Base-by-base conservation (phyloP, 2,113 vertebrate genomes). In the Theristicus caerulescens region DNA sequence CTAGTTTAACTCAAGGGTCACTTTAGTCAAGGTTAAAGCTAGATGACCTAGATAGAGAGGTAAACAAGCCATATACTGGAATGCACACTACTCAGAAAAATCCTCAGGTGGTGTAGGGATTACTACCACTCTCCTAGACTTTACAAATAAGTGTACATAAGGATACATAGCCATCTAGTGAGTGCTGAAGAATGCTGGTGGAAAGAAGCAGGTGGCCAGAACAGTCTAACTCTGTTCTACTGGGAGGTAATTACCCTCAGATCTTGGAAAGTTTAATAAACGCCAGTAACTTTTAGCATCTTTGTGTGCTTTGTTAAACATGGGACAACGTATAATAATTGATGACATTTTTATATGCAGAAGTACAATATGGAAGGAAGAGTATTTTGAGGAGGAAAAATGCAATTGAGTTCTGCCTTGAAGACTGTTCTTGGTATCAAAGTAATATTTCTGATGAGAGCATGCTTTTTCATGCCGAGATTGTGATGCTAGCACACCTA, bases 131-230 rank as follows among this genome's bases (percentile, higher is more conserved):
- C 29, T 49, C 24, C 15, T 4, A 38, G 54, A 72, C 74, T 65
- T 72, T 36, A 61, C 24, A n/a, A 49, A 16, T 31, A 76, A 72
- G 16, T 24, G 57, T 80, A 65, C 29, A 24, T 36, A 91, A 69
- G 88, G 62, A 88, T 71, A 92, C 88, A 77, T 62, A 94, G 79
- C 92, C 96, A 94, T 25, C 88, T 95, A 93, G 71, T 91, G 85
- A 93, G 52, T 51, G 38, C 27, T 66, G 58, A 69, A 86, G 66
- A 44, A 44, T 69, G 61, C 32, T 84, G 32, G 46, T 2, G 5
- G 36, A 78, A 90, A 77, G 31, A 16, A 89, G 13, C 67, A 84
- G 51, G 78, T 27, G 34, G 29, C 16, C 72, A 66, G n/a, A 87
- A 70, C 9, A 32, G 13, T 10, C 46, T 54, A 87, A 67, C 20